Conservation (phyloP, 2,888 invertebrate species). For the Noctua fimbriata region DNA sequence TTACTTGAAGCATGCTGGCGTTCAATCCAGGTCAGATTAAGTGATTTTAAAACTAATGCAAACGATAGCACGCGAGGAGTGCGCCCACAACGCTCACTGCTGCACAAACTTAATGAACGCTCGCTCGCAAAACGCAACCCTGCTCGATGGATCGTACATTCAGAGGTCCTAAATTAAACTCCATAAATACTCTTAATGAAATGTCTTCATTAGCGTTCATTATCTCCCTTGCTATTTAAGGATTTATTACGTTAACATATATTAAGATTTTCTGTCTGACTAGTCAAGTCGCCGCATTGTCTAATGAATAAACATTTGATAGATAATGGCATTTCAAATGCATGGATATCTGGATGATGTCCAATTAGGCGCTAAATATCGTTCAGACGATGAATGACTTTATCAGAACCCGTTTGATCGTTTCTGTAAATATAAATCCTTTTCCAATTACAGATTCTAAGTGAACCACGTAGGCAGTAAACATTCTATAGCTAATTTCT, state of each 20-base stretch:
- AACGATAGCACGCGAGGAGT: constrained; percentile 84
- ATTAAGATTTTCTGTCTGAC: constrained; percentile 42
- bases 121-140: constrained; percentile 73
- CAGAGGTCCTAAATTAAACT: constrained; percentile 73
- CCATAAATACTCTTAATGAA: constrained; percentile 67
- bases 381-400: constrained; percentile 37
- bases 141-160: constrained; percentile 73
- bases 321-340: constrained; percentile 41
- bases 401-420: constrained; percentile 48
- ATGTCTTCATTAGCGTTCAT: constrained; percentile 60
- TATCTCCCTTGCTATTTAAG: constrained; percentile 47
- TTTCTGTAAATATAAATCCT: constrained; percentile 38
- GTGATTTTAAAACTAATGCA: constrained; percentile 89
- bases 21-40: constrained; percentile 89
- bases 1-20: constrained; percentile 85
- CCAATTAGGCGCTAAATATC: constrained; percentile 47
- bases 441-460: constrained; percentile 49
- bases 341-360: constrained; percentile 49
- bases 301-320: constrained; percentile 53
- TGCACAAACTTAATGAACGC: constrained; percentile 85
- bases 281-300: constrained; percentile 48
- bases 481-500: constrained; percentile 65
- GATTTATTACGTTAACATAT: constrained; percentile 46
- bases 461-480: constrained; percentile 50
- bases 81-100: constrained; percentile 74